These are phyloP conservation scores for Furcula furcula DNA, from an alignment of 2,888 invertebrate species.

Conservation along the genomic window DNA sequence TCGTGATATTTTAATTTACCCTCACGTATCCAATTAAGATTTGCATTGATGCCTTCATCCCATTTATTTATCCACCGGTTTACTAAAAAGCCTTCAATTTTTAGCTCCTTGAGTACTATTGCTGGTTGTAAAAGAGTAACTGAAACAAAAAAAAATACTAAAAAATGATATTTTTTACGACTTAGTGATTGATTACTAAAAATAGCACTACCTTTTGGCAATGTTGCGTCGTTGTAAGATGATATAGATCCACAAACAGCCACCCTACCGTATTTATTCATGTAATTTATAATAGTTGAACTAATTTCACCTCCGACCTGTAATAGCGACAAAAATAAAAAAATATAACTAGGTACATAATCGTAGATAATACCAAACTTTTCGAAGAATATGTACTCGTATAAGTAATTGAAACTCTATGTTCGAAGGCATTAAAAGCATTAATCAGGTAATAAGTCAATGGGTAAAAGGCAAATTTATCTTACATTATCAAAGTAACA, in stretches of 20 bases:
- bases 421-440: no score
- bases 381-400: no score
- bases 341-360: no score
- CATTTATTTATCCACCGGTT: slow-evolving; percentile 82
- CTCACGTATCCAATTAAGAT: slow-evolving; percentile 84
- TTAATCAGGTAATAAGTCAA: no score
- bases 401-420: no score
- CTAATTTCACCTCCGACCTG: slow-evolving; percentile 88
- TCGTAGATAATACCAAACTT: no score
- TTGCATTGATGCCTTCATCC: slow-evolving; percentile 84
- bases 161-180: not conserved
- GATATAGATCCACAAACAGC: slow-evolving; percentile 87
- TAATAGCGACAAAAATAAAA: no score
- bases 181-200: not conserved
- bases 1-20: slow-evolving; percentile 87
- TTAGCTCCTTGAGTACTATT: slow-evolving; percentile 83
- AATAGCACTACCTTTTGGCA: slow-evolving; percentile 57
- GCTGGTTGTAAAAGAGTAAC: slow-evolving; percentile 79
- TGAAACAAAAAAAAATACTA: no score
- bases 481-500: slow-evolving; percentile 91
- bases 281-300: slow-evolving; percentile 82
- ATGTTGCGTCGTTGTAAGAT: slow-evolving; percentile 79
- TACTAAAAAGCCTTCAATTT: slow-evolving; percentile 85
- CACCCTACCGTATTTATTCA: slow-evolving; percentile 85
- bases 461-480: no score